A percentile compares a stretch with the other conserved stretches of the same genome.
phyloP scores from a whole-genome alignment of 2,797 vertebrate genomes.

The Aphelocoma californica region DNA sequence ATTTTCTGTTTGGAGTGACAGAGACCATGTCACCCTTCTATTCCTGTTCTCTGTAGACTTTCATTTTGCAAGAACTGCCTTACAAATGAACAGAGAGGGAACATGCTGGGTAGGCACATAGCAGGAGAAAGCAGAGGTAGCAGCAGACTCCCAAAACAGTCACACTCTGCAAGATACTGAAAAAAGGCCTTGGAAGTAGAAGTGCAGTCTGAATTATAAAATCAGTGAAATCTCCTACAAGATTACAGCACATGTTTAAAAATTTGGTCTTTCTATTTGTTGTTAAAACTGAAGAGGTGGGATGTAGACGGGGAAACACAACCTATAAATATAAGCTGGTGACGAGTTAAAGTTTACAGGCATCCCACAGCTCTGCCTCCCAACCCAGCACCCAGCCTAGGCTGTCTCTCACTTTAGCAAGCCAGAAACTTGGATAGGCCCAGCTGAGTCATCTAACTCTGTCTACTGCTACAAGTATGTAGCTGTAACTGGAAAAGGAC shows the following conservation, averaged over 20 bases:
- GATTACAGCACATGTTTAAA: not conserved
- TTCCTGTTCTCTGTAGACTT: constrained; percentile 60
- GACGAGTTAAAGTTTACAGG: not conserved
- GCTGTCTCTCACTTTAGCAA: not conserved
- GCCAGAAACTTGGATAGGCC: not conserved
- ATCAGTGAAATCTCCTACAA: not conserved
- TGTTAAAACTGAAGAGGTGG: not conserved
- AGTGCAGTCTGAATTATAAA: not conserved
- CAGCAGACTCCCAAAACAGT: not conserved
- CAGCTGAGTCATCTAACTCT: not conserved
- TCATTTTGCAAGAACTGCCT: constrained; percentile 56
- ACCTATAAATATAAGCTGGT: not conserved
- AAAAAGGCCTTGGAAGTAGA: constrained; percentile 20
- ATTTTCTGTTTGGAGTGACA: constrained; percentile 63
- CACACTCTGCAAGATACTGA: not conserved
- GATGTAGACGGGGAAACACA: not conserved
- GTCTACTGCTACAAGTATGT: not conserved
- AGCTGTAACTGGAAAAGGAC: not conserved
- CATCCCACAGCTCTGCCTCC: not conserved
- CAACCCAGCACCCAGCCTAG: not conserved
- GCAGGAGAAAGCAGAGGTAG: not conserved
- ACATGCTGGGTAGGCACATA: not conserved
- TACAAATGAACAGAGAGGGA: constrained; percentile 7
- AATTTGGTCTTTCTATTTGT: not conserved
- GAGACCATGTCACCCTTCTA: constrained; percentile 47